Conservation (phyloP, 2,113 vertebrate species). For the Strix uralensis region DNA sequence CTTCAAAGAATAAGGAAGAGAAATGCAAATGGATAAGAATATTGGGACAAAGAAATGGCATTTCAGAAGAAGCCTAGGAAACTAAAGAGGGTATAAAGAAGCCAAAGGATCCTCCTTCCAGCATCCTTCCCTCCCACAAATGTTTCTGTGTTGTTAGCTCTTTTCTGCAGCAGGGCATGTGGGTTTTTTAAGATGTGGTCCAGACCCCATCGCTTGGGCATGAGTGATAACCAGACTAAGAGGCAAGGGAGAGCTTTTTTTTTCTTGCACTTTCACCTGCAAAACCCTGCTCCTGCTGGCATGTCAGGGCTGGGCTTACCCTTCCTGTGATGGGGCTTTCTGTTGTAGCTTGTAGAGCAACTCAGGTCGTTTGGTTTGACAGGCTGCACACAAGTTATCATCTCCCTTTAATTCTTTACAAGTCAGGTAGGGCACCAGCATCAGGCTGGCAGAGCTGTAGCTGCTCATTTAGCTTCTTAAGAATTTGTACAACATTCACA, state of each 20-base stretch:
- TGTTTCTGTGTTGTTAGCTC: not conserved
- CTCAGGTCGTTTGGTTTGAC: not conserved
- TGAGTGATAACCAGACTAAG: not conserved
- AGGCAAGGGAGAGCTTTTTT: not conserved
- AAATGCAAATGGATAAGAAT: not conserved
- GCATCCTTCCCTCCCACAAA: not conserved
- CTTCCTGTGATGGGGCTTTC: not conserved
- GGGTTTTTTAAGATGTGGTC: not conserved
- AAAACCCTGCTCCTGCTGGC: not conserved
- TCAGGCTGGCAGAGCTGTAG: not conserved
- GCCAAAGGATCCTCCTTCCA: not conserved
- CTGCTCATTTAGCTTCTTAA: not conserved
- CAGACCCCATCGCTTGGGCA: not conserved
- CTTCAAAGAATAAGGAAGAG: not conserved
- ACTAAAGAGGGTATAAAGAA: not conserved
- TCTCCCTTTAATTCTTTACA: not conserved
- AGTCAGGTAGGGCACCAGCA: not conserved
- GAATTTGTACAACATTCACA: not conserved
- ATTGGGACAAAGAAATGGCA: not conserved
- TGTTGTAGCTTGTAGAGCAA: not conserved
- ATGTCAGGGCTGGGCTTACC: not conserved
- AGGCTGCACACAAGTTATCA: not conserved
- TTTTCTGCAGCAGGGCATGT: not conserved
- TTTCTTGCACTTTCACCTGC: not conserved
- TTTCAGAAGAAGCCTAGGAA: not conserved